Evolutionary conservation across 2,888 invertebrate species (phyloP), one percentile per base, ranked within the genome.

Genomic region (Acanthoscelides obtectus): DNA sequence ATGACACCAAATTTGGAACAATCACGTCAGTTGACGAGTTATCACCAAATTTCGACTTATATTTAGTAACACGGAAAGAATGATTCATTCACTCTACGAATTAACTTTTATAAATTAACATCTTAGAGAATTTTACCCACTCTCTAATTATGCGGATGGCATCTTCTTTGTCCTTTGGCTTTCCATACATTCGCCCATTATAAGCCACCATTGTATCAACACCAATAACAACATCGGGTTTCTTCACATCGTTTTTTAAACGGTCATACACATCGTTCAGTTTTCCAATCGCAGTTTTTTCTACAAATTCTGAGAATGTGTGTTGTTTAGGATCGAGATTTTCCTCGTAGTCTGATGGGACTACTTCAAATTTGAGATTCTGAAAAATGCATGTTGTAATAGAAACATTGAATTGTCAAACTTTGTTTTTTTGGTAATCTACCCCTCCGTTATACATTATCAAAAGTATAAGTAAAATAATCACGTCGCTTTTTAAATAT

Each of bases 191-290:
- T 78, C 90, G 88, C 20, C 91, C 90, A 73, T 91, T 92, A 77
- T 94, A 86, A 0, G 92, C 90, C 0, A 99, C 97, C 87, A 98
- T 92, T 0, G 99, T 99, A 83, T 99, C 99, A 22, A 96, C 95
- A 3, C 95, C 97, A 78, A 99, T 96, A 0, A 98, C 90, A 4
- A 98, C 84, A 81, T 93, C 92, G 2, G 86, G 80, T 70, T 84
- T 84, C 20, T 64, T 70, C 67, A 85, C 81, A 69, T 87, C 85
- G 64, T 79, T 83, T 76, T 86, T 86, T 22, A 94, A 80, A 76
- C 91, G 87, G 0, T 88, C 83, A 72, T 90, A 91, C 0, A 98
- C 96, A 82, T 95, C 94, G 63, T 90, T 83, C 0, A 95, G 93
- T 87, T 98, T 98, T 74, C 91, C 90, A 67, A 89, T 85, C 0